These are phyloP conservation scores for Rhabdophis nuchalis DNA, from an alignment of 2,797 vertebrate species.

Conservation along the genomic window DNA sequence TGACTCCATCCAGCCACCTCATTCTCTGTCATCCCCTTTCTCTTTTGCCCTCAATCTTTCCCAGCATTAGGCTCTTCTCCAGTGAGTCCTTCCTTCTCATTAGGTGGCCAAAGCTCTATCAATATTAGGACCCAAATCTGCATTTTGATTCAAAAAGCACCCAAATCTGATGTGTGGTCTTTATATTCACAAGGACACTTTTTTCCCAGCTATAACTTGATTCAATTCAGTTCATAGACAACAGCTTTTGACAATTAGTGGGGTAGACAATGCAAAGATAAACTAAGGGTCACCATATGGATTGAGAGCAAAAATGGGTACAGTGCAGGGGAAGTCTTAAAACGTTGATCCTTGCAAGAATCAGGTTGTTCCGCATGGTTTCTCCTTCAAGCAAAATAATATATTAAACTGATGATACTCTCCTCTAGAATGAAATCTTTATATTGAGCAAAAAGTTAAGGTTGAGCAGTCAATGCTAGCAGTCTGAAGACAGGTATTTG, in stretches of 20 bases:
- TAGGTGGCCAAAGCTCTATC: neutral
- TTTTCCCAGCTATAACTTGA: neutral
- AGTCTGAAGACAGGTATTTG: neutral
- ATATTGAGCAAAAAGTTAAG: neutral
- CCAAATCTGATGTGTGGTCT: too few relatives aligned
- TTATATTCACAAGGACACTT: neutral
- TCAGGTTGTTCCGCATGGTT: neutral
- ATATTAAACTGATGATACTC: neutral
- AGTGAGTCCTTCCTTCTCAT: too few relatives aligned
- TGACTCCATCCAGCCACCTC: too few relatives aligned
- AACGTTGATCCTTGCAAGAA: neutral
- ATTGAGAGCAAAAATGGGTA: neutral
- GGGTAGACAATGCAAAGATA: neutral
- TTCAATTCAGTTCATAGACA: neutral
- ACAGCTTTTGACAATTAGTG: neutral
- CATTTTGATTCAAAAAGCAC: fast-evolving
- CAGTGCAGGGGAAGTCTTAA: neutral
- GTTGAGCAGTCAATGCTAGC: neutral
- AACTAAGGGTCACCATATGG: neutral
- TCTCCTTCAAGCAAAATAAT: neutral
- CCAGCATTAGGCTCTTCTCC: too few relatives aligned
- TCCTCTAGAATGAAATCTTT: neutral
- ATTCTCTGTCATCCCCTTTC: too few relatives aligned
- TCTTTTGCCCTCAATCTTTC: too few relatives aligned
- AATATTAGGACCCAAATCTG: neutral